Evolutionary conservation across 2,113 vertebrate species (phyloP), one percentile per base, ranked within the genome.

Genomic region (Psephotus haematonotus): DNA sequence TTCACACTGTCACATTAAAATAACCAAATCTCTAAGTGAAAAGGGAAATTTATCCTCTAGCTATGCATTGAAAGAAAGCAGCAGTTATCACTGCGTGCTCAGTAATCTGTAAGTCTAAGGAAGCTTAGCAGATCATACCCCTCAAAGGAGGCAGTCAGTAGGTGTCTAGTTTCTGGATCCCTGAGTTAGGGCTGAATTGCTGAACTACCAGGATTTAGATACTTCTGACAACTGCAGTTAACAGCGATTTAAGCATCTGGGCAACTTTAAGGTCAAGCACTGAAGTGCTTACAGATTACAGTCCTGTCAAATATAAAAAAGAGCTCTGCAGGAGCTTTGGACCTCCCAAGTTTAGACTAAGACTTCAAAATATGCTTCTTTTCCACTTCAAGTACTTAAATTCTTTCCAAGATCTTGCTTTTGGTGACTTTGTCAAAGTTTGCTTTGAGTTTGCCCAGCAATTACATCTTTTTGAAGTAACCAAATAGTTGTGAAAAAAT

Each of bases 221-320:
- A 95, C 77, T 96, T 92, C 93, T 91, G 94, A 93, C 92, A 95
- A 86, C 82, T 86, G 71, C 60, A 15, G 79, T 77, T 77, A 86
- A 88, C 90, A 95, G 85, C 0, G 52, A 93, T 95, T 95, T 96
- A 93, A 96, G 90, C 93, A 93, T 90, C 76, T 94, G 93, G 90
- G 87, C 92, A 94, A 88, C 88, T 96, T 90, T 90, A 94, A 96
- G 90, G 93, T 94, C 94, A 95, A 92, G 90, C 94, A 95, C 90
- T 90, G 71, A 88, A 90, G 85, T 93, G 69, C 92, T 92, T 96
- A 94, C 85, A 88, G 90, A 96, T 97, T 97, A 96, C 76, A 94
- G 85, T 90, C 90, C 68, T 92, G 92, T 88, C 90, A 96, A 93
- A 90, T 67, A 83, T 37, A 83, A 90, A 79, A 94, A 96, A 92